Conservation (phyloP, 2,888 invertebrate genomes). For the Cryptus armator region DNA sequence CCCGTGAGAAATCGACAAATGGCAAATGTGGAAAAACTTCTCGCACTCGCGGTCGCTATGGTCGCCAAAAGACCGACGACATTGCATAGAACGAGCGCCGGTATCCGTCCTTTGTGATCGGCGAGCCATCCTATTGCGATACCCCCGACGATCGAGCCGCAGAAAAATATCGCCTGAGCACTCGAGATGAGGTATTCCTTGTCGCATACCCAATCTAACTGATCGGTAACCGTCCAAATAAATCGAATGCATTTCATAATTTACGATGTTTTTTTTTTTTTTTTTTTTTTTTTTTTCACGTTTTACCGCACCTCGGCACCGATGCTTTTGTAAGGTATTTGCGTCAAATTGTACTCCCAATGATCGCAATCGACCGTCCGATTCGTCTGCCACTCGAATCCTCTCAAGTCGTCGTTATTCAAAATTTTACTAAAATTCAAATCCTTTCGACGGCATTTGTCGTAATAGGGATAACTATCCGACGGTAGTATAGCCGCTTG, state of each 20-base stretch:
- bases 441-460: conserved; percentile 84
- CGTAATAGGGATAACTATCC: conserved; percentile 80
- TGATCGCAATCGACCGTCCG: conserved; percentile 79
- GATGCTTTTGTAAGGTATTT: conserved; percentile 86
- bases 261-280: background rate
- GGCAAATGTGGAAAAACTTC: conserved; percentile 85
- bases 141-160: conserved; percentile 86
- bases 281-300: background rate
- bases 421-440: conserved; percentile 83
- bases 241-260: conserved; percentile 67
- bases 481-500: conserved; percentile 81
- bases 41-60: conserved; percentile 84
- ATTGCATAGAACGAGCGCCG: conserved; percentile 85
- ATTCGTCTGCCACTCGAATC: conserved; percentile 79
- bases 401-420: conserved; percentile 72
- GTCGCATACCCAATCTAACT: conserved; percentile 87
- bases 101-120: conserved; percentile 86
- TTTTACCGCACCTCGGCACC: conserved; percentile 86
- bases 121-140: conserved; percentile 86
- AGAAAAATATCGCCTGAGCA: conserved; percentile 86
- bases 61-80: conserved; percentile 84
- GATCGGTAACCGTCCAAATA: conserved; percentile 75
- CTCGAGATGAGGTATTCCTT: conserved; percentile 85
- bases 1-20: conserved; percentile 86
- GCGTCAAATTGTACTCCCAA: conserved; percentile 87